Percentiles rank a stretch among this genome's conserved stretches.
Evolutionary conservation across 2,797 vertebrate genomes (phyloP).

Genomic region (Gymnothorax reevesii): DNA sequence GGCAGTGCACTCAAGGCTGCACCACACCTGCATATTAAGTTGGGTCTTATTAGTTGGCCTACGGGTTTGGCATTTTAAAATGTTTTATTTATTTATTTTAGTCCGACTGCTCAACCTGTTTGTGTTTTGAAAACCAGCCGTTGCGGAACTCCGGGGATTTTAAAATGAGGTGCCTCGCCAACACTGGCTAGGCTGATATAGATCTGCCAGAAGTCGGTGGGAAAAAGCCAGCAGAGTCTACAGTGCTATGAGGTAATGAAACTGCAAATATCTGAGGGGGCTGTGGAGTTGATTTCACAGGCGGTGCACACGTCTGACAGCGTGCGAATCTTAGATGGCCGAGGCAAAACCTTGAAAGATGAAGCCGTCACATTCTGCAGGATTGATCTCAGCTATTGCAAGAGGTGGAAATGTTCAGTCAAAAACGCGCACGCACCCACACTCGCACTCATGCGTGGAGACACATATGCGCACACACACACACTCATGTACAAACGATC

Average conservation of each 20-base stretch:
- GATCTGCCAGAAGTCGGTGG: background rate
- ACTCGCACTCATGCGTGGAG: background rate
- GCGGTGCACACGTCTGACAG: background rate
- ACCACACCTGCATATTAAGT: slow-evolving; percentile 13
- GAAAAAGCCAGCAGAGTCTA: background rate
- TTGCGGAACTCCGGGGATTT: background rate
- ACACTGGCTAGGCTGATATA: background rate
- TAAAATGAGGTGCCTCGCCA: background rate
- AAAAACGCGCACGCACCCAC: background rate
- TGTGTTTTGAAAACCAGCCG: background rate
- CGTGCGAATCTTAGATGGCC: background rate
- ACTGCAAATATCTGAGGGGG: background rate
- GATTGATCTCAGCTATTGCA: too few relatives aligned
- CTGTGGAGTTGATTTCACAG: background rate
- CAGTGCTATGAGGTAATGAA: background rate
- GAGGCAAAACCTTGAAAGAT: background rate
- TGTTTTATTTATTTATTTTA: background rate
- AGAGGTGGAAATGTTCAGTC: too few relatives aligned
- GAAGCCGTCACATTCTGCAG: too few relatives aligned
- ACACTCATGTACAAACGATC: slow-evolving; percentile 29
- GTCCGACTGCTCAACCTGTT: background rate
- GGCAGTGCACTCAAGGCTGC: background rate
- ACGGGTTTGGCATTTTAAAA: background rate
- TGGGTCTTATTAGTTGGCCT: background rate
- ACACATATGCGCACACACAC: background rate